Conservation (phyloP, 1,140 invertebrate genomes). For the Cardiocondyla obscurior region DNA sequence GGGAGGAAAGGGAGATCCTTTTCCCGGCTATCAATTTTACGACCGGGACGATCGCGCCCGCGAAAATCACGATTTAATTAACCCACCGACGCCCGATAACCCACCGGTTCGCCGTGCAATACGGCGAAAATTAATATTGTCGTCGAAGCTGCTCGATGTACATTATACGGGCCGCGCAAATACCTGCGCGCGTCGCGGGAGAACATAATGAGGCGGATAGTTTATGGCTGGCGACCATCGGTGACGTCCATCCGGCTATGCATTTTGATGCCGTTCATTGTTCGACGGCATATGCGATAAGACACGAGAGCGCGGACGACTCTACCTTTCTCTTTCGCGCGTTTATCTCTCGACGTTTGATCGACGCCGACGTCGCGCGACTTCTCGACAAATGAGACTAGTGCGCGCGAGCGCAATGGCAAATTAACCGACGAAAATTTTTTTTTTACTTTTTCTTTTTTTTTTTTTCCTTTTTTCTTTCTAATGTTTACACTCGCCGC, state of each 20-base stretch:
- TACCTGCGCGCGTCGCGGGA: constrained; percentile 33
- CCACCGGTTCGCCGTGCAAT: constrained; percentile 3
- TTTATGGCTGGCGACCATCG: constrained; percentile 41
- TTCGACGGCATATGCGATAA: not conserved
- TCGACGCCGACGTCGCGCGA: not conserved
- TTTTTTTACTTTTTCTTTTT: not conserved
- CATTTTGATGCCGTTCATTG: constrained; percentile 42
- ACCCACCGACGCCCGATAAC: constrained; percentile 18
- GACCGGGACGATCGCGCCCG: not conserved
- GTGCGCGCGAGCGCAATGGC: not conserved
- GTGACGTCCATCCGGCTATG: constrained; percentile 22
- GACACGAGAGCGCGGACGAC: too few species aligned
- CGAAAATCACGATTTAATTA: constrained; percentile 54
- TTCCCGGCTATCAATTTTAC: constrained; percentile 32
- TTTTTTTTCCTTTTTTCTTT: not conserved
- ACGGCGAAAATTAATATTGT: constrained; percentile 66
- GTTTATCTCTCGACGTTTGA: constrained; percentile 1
- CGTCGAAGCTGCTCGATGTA: not conserved
- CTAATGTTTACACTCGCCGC: not conserved
- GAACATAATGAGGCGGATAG: constrained; percentile 28
- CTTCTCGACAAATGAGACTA: not conserved
- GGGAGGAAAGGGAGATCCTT: not conserved
- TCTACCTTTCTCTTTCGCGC: not conserved
- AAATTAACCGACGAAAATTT: not conserved
- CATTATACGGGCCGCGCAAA: constrained; percentile 54